These are phyloP conservation scores for Clivina fossor DNA, from an alignment of 2,888 invertebrate species.

Conservation along the genomic window DNA sequence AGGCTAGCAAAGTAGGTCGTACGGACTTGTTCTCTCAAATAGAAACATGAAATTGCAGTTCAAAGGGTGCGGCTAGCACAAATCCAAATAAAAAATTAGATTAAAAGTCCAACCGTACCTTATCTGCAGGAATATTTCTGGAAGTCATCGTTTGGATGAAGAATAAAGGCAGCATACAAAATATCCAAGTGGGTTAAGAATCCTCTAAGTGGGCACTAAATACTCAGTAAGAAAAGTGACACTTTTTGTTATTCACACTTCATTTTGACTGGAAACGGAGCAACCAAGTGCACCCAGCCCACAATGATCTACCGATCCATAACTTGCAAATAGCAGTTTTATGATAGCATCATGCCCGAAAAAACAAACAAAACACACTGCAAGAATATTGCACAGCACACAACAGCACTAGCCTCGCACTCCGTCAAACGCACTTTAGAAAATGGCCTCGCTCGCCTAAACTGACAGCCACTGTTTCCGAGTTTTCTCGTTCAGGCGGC, in stretches of 20 bases:
- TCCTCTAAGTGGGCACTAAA: conserved; percentile 26
- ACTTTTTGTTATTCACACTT: conserved; percentile 33
- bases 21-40: conserved; percentile 45
- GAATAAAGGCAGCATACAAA: conserved; percentile 35
- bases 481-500: conserved; percentile 13
- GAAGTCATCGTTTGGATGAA: conserved; percentile 65
- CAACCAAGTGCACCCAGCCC: conserved; percentile 34
- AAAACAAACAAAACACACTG: conserved; percentile 36
- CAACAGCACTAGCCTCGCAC: conserved; percentile 31
- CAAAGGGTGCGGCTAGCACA: conserved; percentile 55
- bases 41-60: conserved; percentile 34
- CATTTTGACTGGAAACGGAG: conserved; percentile 34
- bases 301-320: conserved; percentile 32
- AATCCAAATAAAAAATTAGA: conserved; percentile 32
- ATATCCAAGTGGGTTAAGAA: conserved; percentile 27
- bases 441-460: conserved; percentile 25
- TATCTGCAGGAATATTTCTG: conserved; percentile 81
- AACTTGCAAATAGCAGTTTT: conserved; percentile 32
- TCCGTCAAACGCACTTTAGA: conserved; percentile 32
- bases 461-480: conserved; percentile 30
- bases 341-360: conserved; percentile 36
- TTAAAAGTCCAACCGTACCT: conserved; percentile 61
- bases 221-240: conserved; percentile 29
- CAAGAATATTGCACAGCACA: conserved; percentile 29
- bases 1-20: conserved; percentile 49